These are phyloP conservation scores for Eudasyphora cyanicolor DNA, from an alignment of 2,888 invertebrate species.

Conservation along the genomic window DNA sequence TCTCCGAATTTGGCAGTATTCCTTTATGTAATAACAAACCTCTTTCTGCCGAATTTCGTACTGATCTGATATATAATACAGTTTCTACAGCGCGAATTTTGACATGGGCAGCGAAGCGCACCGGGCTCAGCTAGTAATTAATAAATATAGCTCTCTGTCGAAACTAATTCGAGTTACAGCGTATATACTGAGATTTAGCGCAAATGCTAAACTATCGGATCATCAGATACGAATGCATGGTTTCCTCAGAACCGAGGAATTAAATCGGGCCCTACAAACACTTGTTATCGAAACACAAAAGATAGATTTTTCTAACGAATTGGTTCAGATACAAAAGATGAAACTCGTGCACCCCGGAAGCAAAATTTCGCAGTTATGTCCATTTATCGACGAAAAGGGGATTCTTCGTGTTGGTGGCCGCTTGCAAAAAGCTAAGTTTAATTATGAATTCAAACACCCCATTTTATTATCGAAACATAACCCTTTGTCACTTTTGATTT, in stretches of 20 bases:
- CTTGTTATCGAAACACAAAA: slow-evolving; percentile 5
- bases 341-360: background rate
- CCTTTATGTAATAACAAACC: too few relatives aligned
- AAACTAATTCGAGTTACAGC: slow-evolving; percentile 2
- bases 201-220: background rate
- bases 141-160: too few relatives aligned
- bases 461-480: slow-evolving; percentile 45
- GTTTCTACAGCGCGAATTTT: too few relatives aligned
- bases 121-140: too few relatives aligned
- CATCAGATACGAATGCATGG: background rate
- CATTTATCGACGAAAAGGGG: slow-evolving; percentile 26
- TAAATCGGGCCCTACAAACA: background rate
- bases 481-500: slow-evolving; percentile 15
- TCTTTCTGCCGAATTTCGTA: too few relatives aligned
- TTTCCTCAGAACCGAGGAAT: background rate
- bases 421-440: slow-evolving; percentile 60
- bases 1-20: too few relatives aligned
- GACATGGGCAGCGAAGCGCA: too few relatives aligned
- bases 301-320: slow-evolving; percentile 19
- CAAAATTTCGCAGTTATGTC: background rate
- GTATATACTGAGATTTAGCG: background rate
- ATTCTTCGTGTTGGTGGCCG: slow-evolving; percentile 38
- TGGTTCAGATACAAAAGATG: background rate
- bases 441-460: slow-evolving; percentile 64
- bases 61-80: too few relatives aligned